These are phyloP conservation scores for Theocolax elegans DNA, from an alignment of 1,140 invertebrate species.

Conservation along the genomic window DNA sequence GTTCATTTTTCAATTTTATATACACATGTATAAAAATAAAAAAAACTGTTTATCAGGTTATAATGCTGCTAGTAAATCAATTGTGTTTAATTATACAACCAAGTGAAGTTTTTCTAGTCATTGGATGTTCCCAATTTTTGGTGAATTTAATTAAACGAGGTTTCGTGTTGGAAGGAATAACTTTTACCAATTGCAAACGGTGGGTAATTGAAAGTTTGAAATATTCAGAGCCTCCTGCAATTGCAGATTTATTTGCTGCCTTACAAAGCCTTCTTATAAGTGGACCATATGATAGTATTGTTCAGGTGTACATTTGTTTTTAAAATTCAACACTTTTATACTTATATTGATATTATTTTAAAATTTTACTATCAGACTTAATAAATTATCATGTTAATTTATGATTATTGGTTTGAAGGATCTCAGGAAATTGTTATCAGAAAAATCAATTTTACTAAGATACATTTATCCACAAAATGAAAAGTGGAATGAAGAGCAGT, in stretches of 20 bases:
- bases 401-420: slow-evolving; percentile 46
- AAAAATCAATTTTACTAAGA: slow-evolving; percentile 48
- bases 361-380: slow-evolving; percentile 17
- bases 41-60: slow-evolving; percentile 49
- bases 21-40: neutral
- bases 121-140: slow-evolving; percentile 63
- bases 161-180: slow-evolving; percentile 55
- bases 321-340: neutral
- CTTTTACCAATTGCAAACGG: slow-evolving; percentile 53
- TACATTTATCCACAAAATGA: slow-evolving; percentile 45
- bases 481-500: slow-evolving; percentile 55
- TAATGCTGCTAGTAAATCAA: slow-evolving; percentile 62
- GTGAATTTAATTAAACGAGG: slow-evolving; percentile 58
- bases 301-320: slow-evolving; percentile 47
- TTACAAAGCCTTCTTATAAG: slow-evolving; percentile 53
- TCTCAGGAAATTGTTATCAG: slow-evolving; percentile 50
- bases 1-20: neutral
- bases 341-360: neutral
- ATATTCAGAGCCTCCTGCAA: slow-evolving; percentile 43
- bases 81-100: slow-evolving; percentile 59
- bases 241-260: slow-evolving; percentile 49
- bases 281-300: slow-evolving; percentile 48
- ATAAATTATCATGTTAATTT: slow-evolving; percentile 1
- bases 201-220: slow-evolving; percentile 62
- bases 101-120: slow-evolving; percentile 59